These are phyloP conservation scores for Neelides folsomi DNA, from an alignment of 2,888 invertebrate genomes.

Conservation along the genomic window DNA sequence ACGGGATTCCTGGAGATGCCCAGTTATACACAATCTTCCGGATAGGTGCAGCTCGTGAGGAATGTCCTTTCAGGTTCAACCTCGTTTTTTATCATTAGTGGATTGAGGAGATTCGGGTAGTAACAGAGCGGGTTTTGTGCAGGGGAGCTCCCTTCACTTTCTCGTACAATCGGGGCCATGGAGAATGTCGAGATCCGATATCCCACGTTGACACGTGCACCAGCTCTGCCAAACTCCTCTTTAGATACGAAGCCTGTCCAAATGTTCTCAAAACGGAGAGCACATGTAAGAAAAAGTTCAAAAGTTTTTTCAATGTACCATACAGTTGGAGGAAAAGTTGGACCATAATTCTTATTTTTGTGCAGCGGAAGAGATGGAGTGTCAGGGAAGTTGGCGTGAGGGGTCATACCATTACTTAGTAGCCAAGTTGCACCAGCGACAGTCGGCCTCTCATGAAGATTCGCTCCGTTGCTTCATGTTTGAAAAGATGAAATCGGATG, in stretches of 20 bases:
- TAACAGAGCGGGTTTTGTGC: not conserved
- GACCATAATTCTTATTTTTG: not conserved
- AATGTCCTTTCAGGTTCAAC: constrained; percentile 59
- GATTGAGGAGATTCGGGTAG: not conserved
- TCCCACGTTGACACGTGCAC: constrained; percentile 72
- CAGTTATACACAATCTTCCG: constrained; percentile 61
- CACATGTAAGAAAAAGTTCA: constrained; percentile 46
- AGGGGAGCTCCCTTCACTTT: constrained; percentile 61
- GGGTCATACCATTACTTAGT: constrained; percentile 81
- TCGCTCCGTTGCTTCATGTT: constrained; percentile 90
- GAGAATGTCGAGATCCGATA: constrained; percentile 53
- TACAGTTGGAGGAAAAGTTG: not conserved
- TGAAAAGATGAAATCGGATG: constrained; percentile 46
- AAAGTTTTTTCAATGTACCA: constrained; percentile 1
- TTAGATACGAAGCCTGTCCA: constrained; percentile 70
- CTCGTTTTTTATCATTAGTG: not conserved
- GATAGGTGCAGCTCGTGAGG: constrained; percentile 53
- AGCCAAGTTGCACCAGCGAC: constrained; percentile 70
- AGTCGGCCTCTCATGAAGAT: constrained; percentile 54
- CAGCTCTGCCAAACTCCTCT: constrained; percentile 60
- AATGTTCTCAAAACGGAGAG: constrained; percentile 63
- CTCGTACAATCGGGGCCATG: constrained; percentile 58
- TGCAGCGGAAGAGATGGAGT: constrained; percentile 77
- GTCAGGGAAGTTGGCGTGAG: constrained; percentile 85
- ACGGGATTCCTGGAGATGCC: constrained; percentile 57